Conservation (phyloP, 2,113 vertebrate species). For the Centropus bengalensis region DNA sequence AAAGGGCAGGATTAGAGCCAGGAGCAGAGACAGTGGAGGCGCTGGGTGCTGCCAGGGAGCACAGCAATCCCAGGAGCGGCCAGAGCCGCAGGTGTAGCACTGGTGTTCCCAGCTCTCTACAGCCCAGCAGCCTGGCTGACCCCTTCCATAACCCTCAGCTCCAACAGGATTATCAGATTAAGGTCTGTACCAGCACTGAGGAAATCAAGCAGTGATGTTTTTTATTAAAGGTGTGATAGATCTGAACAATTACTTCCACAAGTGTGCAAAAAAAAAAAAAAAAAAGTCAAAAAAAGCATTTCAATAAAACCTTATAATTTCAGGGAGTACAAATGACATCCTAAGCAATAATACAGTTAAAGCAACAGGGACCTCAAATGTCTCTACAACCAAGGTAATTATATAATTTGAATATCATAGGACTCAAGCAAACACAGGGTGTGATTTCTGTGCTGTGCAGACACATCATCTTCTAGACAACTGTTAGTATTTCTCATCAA, state of each 20-base stretch:
- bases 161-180: too few species aligned
- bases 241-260: not conserved
- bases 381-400: not conserved
- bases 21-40: not conserved
- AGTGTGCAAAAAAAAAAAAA: not conserved
- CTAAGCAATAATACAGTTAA: not conserved
- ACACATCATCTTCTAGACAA: not conserved
- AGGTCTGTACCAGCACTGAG: not conserved
- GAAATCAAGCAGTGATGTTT: too few species aligned
- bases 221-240: not conserved
- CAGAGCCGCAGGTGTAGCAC: not conserved
- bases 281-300: not conserved
- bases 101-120: not conserved
- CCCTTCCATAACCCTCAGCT: not conserved
- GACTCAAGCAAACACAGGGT: not conserved
- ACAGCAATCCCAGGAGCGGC: not conserved
- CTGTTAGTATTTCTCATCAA: not conserved
- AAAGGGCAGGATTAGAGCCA: rapidly evolving
- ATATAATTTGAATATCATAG: rapidly evolving
- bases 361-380: not conserved
- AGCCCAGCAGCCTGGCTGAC: not conserved
- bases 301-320: not conserved
- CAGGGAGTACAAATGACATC: not conserved
- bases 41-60: not conserved
- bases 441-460: not conserved